Percentiles rank a stretch among this genome's conserved stretches.
phyloP scores from a whole-genome alignment of 2,888 invertebrate genomes.

The Amphipoea oculea region DNA sequence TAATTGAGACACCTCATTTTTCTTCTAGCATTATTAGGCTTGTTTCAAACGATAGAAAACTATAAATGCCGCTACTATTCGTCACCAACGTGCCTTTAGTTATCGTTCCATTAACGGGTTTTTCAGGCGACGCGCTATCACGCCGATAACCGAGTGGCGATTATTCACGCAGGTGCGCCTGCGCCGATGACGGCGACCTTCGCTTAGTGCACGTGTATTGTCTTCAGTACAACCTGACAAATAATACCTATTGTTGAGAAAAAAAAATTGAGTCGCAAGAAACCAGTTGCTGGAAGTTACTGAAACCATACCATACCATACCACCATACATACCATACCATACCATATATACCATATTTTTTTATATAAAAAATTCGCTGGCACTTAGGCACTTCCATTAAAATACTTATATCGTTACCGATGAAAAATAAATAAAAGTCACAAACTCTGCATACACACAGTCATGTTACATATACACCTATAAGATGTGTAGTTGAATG shows the following conservation, averaged over 20 bases:
- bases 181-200: slow-evolving; percentile 61
- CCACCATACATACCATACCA: too few relatives aligned
- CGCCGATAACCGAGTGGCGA: slow-evolving; percentile 47
- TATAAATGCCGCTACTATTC: slow-evolving; percentile 20
- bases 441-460: background rate
- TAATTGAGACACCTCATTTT: slow-evolving; percentile 26
- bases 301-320: too few relatives aligned
- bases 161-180: slow-evolving; percentile 65
- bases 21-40: slow-evolving; percentile 15
- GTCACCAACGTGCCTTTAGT: slow-evolving; percentile 13
- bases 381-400: background rate
- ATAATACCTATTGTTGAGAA: slow-evolving; percentile 1
- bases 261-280: slow-evolving; percentile 4
- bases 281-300: background rate
- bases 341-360: too few relatives aligned
- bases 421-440: background rate
- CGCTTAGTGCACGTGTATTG: slow-evolving; percentile 63
- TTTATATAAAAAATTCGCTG: background rate
- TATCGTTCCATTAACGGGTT: slow-evolving; percentile 61
- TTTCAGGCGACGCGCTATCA: slow-evolving; percentile 60
- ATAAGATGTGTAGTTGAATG: background rate
- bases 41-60: slow-evolving; percentile 14
- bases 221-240: slow-evolving; percentile 58
- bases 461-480: background rate
- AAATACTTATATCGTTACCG: background rate